These are phyloP conservation scores for Alca torda DNA, from an alignment of 2,797 vertebrate genomes.

Conservation along the genomic window DNA sequence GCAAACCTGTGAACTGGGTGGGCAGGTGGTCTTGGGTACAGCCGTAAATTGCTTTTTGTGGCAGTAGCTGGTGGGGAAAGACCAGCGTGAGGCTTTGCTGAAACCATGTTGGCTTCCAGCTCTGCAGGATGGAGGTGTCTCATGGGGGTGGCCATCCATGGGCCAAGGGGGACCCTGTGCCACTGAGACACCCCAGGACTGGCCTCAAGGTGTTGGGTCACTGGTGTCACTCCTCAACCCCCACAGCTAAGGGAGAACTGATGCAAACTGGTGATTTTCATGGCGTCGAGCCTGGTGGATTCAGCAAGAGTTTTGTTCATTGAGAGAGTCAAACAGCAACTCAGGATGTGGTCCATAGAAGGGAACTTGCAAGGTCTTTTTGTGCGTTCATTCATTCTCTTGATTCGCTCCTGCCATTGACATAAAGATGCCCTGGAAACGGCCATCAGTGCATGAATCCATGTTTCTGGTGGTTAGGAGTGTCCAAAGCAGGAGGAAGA, in stretches of 20 bases:
- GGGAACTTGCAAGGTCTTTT: not conserved
- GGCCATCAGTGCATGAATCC: accelerated
- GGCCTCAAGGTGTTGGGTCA: not conserved
- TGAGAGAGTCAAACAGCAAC: too few species aligned
- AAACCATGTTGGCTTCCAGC: accelerated
- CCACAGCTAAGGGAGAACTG: not conserved
- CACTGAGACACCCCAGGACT: not conserved
- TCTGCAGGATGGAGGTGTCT: not conserved
- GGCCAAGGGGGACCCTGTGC: too few species aligned
- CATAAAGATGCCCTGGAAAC: not conserved
- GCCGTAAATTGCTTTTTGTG: not conserved
- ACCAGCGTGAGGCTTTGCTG: not conserved
- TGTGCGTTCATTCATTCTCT: not conserved
- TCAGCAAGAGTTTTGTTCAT: not conserved
- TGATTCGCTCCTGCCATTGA: not conserved
- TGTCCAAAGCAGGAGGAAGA: not conserved
- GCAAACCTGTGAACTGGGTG: not conserved
- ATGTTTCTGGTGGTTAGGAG: not conserved
- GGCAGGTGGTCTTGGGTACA: not conserved
- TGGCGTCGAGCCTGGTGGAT: accelerated
- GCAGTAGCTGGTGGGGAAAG: not conserved
- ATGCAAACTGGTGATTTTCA: accelerated
- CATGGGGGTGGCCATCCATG: accelerated
- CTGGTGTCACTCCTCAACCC: not conserved
- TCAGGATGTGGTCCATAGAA: not conserved